Base-by-base conservation (phyloP, 1,140 invertebrate species). In the Steinernema feltiae region DNA sequence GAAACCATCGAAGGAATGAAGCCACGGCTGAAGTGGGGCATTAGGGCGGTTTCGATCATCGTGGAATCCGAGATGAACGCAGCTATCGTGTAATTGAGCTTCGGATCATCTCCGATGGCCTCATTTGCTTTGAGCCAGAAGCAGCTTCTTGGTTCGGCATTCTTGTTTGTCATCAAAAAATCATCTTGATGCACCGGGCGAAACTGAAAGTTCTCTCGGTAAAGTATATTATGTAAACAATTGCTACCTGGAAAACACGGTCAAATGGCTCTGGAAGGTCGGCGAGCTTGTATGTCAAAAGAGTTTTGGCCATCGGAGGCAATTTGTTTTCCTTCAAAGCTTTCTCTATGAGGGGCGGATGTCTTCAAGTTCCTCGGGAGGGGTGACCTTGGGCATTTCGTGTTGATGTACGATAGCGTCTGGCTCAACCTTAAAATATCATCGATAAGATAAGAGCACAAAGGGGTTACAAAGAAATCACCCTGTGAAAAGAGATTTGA, bases 401-500 rank as follows among this genome's bases (percentile, higher is more conserved):
- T 76, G 77, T 75, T 85, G 84, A 76, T 85, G 82, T 2, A 74
- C 73, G 31, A 83, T 82, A 21, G 73, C 71, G 46, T 82, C 81
- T 21, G 69, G 76, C 73, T 87, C 87, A n/a, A 80, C 82, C 74
- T 80, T 21, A 72, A 80, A 46, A 2, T 30, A 69, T 35, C 24
- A 12, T 73, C 0, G 30, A 74, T 53, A 1, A 1, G 30, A 32
- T 35, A 41, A n/a, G 21, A 72, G 31, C 15, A 48, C 12, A 27
- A 15, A 32, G n/a, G 1, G n/a, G n/a, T n/a, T n/a, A 2, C 30
- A 63, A 12, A 3, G 15, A 0, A 41, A 31, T 73, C 32, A 78
- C 79, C 48, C 76, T 80, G 70, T 88, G 87, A 75, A 86, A 88
- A 17, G 86, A 87, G 24, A 86, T 81, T 75, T 87, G 86, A 80